Percentiles rank a stretch among this genome's conserved stretches.
Conservation (phyloP, 2,113 vertebrate species). For the Dipodomys stephensi region DNA sequence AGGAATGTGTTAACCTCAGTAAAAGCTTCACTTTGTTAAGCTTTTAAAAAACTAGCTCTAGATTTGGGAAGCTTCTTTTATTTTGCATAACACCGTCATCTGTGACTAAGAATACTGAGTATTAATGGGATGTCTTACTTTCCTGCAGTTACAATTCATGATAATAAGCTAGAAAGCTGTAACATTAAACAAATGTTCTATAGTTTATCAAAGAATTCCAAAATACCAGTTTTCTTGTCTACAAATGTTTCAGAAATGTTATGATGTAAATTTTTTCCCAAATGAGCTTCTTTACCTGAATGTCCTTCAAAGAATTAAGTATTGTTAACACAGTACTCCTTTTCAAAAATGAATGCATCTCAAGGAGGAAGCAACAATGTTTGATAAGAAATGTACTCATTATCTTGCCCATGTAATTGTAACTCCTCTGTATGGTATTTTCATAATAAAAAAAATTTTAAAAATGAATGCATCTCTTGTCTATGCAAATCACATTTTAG, state of each 20-base stretch:
- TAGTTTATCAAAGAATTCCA: constrained; percentile 26
- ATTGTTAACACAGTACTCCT: neutral
- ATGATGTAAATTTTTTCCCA: neutral
- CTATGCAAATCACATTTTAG: neutral
- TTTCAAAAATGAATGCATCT: constrained; percentile 26
- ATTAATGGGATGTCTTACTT: constrained; percentile 27
- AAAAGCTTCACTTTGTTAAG: too few relatives aligned
- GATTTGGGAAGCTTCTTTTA: constrained; percentile 40
- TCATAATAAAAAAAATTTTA: too few relatives aligned
- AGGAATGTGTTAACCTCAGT: too few relatives aligned
- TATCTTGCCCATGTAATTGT: too few relatives aligned
- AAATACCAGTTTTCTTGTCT: constrained; percentile 36
- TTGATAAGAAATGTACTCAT: too few relatives aligned
- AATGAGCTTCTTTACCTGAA: neutral
- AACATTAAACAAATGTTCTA: constrained; percentile 50
- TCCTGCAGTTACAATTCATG: constrained; percentile 24
- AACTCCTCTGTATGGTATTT: too few relatives aligned
- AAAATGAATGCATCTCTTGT: neutral
- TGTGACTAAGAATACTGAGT: constrained; percentile 49
- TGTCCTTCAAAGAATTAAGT: neutral
- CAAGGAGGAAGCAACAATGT: too few relatives aligned
- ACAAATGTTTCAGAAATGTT: constrained; percentile 32
- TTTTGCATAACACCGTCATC: constrained; percentile 17
- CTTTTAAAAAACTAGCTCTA: neutral
- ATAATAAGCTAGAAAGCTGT: neutral